Percentiles rank a stretch among this genome's conserved stretches.
Evolutionary conservation across 2,113 vertebrate genomes (phyloP).

Genomic region (Oncorhynchus kisutch): DNA sequence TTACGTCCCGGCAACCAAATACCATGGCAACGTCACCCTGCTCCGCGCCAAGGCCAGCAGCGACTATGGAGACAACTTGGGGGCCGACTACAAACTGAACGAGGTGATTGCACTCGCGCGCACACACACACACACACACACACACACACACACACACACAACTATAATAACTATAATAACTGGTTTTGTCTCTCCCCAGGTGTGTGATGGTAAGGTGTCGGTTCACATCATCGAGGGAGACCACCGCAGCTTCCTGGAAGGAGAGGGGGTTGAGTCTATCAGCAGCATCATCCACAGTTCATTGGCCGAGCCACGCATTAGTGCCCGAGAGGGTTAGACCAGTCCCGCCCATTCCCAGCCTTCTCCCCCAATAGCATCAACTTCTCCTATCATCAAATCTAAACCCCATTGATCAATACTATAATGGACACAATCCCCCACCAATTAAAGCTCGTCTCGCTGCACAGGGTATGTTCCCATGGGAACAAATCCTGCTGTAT

Average conservation of each 20-base stretch:
- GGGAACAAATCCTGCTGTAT: constrained; percentile 10
- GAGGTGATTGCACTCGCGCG: constrained; percentile 72
- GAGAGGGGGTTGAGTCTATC: constrained; percentile 83
- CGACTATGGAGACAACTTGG: constrained; percentile 82
- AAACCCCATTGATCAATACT: neutral
- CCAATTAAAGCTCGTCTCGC: neutral
- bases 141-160: too few species aligned
- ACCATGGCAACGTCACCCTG: constrained; percentile 84
- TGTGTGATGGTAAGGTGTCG: constrained; percentile 89
- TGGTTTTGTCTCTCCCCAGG: constrained; percentile 63
- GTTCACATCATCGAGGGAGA: constrained; percentile 90
- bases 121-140: neutral
- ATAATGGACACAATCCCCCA: neutral
- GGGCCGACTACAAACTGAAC: constrained; percentile 88
- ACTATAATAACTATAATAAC: neutral
- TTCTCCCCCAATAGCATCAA: neutral
- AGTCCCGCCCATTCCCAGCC: neutral
- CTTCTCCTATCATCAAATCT: neutral
- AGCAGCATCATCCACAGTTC: constrained; percentile 86
- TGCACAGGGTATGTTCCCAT: constrained; percentile 18
- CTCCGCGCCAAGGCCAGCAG: constrained; percentile 82
- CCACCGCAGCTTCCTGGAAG: constrained; percentile 86
- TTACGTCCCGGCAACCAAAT: constrained; percentile 82
- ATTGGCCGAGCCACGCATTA: constrained; percentile 82
- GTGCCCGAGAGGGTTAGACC: constrained; percentile 81